These are phyloP conservation scores for Chloroceryle aenea DNA, from an alignment of 2,113 vertebrate species.

Conservation along the genomic window DNA sequence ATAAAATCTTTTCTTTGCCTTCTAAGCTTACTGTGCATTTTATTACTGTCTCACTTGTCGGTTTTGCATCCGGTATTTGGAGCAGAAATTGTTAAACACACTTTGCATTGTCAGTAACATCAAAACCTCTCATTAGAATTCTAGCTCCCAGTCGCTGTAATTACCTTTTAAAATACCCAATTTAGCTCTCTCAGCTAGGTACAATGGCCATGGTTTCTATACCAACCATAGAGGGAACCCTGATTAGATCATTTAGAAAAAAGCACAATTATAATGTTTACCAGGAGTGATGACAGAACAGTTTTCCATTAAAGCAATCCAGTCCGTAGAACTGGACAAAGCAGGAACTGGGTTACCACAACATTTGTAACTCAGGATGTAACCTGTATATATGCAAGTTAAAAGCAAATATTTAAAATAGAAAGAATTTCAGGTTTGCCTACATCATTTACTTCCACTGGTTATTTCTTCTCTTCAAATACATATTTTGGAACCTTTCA, in stretches of 20 bases:
- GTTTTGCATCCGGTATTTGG: neutral
- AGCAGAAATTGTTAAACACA: neutral
- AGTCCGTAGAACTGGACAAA: neutral
- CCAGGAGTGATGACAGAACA: neutral
- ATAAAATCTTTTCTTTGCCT: neutral
- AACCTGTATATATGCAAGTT: neutral
- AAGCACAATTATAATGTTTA: neutral
- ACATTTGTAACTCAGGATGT: neutral
- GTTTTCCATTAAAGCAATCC: neutral
- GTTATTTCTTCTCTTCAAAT: neutral
- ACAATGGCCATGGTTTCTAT: neutral
- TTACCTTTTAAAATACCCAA: neutral
- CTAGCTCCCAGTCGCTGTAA: neutral
- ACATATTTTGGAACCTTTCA: neutral
- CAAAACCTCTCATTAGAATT: neutral
- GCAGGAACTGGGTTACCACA: neutral
- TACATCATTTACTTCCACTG: neutral
- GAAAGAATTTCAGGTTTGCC: neutral
- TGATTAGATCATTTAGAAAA: neutral
- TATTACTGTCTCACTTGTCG: neutral
- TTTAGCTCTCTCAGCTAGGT: neutral
- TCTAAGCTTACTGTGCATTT: neutral
- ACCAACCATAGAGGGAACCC: neutral
- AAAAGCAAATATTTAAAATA: neutral
- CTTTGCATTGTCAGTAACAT: neutral